Conservation (phyloP, 2,113 vertebrate species). For the Dicrurus megarhynchus region DNA sequence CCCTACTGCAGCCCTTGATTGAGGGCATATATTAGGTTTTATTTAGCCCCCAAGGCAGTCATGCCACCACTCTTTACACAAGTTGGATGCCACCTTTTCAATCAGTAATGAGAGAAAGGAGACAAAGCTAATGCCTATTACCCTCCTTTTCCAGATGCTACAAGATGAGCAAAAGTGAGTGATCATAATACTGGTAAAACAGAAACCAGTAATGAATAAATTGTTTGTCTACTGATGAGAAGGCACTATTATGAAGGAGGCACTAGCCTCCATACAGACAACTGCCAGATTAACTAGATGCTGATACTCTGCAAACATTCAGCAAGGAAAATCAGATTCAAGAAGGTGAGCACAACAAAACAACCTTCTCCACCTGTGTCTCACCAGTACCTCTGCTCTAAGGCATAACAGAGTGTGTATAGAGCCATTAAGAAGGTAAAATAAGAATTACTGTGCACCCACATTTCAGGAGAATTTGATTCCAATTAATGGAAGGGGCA, state of each 20-base stretch:
- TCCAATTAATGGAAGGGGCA: conserved; percentile 67
- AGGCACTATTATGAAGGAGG: not conserved
- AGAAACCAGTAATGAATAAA: not conserved
- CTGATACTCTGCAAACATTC: not conserved
- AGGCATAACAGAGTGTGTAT: conserved; percentile 34
- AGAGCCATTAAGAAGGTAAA: conserved; percentile 39
- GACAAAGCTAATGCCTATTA: not conserved
- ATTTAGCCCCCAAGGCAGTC: not conserved
- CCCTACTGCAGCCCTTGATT: not conserved
- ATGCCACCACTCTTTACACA: not conserved
- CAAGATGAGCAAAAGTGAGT: not conserved
- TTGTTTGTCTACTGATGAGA: not conserved
- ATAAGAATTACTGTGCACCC: conserved; percentile 60
- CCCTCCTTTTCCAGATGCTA: not conserved
- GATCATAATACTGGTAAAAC: not conserved
- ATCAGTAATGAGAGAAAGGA: not conserved
- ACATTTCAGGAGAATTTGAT: conserved; percentile 73
- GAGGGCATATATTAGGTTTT: not conserved
- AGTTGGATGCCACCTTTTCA: not conserved
- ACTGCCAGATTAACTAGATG: not conserved
- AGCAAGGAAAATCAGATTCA: not conserved
- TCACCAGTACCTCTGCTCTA: not conserved
- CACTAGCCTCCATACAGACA: not conserved
- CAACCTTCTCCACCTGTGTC: not conserved
- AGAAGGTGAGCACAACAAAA: not conserved